Conservation (phyloP, 2,888 invertebrate species). For the Eupithecia insigniata region DNA sequence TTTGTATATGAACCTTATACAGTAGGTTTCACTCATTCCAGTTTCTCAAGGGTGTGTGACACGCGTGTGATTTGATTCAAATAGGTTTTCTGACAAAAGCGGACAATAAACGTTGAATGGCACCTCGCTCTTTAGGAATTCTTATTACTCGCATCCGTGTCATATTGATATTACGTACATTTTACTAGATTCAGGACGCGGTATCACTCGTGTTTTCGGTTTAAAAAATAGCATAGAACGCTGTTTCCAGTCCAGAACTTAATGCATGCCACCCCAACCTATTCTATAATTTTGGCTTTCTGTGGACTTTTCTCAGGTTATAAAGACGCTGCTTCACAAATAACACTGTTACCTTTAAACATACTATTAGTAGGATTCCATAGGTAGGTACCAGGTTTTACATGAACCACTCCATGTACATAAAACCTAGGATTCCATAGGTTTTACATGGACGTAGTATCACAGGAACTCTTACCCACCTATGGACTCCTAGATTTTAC, state of each 20-base stretch:
- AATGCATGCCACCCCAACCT: background rate
- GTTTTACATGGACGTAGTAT: too few species aligned
- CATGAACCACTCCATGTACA: too few species aligned
- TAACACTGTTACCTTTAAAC: background rate
- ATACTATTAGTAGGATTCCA: background rate
- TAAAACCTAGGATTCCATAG: too few species aligned
- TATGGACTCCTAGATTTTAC: too few species aligned
- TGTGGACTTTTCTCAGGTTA: background rate
- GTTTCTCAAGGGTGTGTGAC: background rate
- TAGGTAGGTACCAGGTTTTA: background rate
- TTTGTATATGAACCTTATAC: background rate
- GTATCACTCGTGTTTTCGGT: background rate
- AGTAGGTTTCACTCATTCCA: background rate
- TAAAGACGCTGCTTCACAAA: background rate
- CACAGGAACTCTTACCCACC: too few species aligned
- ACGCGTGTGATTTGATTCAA: constrained; percentile 11
- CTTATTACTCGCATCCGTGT: constrained; percentile 18
- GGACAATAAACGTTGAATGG: constrained; percentile 3
- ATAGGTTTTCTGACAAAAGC: constrained; percentile 11
- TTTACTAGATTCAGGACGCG: background rate
- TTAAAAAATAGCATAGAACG: background rate
- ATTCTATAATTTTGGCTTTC: background rate
- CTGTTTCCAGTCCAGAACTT: background rate
- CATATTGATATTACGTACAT: too few species aligned
- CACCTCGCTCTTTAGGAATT: constrained; percentile 5